These are phyloP conservation scores for Eidolon helvum DNA, from an alignment of 2,113 vertebrate genomes.

Conservation along the genomic window DNA sequence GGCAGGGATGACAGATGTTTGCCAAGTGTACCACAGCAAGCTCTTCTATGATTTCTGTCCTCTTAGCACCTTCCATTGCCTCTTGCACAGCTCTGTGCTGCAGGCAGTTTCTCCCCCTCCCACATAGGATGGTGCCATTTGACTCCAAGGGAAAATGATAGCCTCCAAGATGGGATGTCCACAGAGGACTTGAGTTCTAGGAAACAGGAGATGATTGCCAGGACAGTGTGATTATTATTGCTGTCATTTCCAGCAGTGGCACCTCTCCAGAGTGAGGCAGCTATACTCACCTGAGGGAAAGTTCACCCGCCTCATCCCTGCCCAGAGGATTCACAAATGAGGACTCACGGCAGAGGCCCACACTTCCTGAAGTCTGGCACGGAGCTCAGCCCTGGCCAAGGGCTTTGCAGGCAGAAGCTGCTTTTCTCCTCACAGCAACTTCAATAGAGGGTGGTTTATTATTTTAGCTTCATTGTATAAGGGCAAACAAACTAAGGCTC, in stretches of 20 bases:
- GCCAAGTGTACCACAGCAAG: not conserved
- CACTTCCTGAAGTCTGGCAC: fast-evolving
- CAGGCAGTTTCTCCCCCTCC: not conserved
- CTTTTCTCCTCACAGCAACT: not conserved
- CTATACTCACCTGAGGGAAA: not conserved
- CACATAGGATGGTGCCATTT: not conserved
- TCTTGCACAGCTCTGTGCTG: not conserved
- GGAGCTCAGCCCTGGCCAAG: not conserved
- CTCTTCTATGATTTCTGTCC: not conserved
- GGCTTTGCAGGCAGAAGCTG: not conserved
- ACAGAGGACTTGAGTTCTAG: not conserved
- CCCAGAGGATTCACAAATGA: not conserved
- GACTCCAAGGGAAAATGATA: not conserved
- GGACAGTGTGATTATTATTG: fast-evolving
- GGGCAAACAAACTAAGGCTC: not conserved
- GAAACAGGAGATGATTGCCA: not conserved
- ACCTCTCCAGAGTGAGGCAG: not conserved
- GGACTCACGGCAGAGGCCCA: not conserved
- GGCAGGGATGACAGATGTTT: not conserved
- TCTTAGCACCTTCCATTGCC: not conserved
- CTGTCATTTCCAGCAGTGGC: not conserved
- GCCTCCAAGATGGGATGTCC: not conserved
- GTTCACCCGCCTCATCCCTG: no score
- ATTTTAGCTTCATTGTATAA: not conserved
- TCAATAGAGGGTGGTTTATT: not conserved